Conservation (phyloP, 2,113 vertebrate genomes). For the Zootoca vivipara region DNA sequence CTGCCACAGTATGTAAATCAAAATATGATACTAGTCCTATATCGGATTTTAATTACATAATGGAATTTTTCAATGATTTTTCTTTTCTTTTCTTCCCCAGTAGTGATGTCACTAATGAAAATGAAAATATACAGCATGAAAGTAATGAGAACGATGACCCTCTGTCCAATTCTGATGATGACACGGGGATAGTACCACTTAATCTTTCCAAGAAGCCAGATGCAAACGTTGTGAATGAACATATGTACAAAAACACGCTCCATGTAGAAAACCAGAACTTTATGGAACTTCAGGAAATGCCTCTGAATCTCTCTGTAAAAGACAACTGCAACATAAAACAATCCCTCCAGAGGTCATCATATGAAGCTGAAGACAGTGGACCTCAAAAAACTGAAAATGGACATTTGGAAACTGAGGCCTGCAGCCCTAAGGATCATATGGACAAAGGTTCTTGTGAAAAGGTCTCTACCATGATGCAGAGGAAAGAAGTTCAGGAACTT, state of each 20-base stretch:
- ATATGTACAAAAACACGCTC: background rate
- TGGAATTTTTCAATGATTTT: background rate
- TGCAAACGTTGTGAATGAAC: slow-evolving; percentile 26
- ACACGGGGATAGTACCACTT: slow-evolving; percentile 78
- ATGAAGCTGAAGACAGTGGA: rapidly evolving
- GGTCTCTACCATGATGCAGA: rapidly evolving
- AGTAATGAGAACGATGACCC: background rate
- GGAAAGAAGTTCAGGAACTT: slow-evolving; percentile 16
- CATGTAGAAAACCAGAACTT: slow-evolving; percentile 58
- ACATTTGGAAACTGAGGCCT: background rate
- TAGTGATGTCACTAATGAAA: slow-evolving; percentile 51
- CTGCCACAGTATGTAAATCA: background rate
- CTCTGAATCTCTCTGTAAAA: slow-evolving; percentile 91
- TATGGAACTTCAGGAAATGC: slow-evolving; percentile 77
- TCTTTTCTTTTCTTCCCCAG: slow-evolving; percentile 57
- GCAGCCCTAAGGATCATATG: slow-evolving; percentile 14
- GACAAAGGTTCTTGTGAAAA: rapidly evolving
- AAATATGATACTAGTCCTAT: background rate
- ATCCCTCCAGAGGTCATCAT: slow-evolving; percentile 24
- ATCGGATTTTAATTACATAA: background rate
- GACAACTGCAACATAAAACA: slow-evolving; percentile 70
- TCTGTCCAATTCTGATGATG: slow-evolving; percentile 50
- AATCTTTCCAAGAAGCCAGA: slow-evolving; percentile 88
- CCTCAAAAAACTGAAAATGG: background rate
- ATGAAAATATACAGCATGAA: background rate